These are phyloP conservation scores for Andrena haemorrhoa DNA, from an alignment of 2,888 invertebrate genomes.

Conservation along the genomic window DNA sequence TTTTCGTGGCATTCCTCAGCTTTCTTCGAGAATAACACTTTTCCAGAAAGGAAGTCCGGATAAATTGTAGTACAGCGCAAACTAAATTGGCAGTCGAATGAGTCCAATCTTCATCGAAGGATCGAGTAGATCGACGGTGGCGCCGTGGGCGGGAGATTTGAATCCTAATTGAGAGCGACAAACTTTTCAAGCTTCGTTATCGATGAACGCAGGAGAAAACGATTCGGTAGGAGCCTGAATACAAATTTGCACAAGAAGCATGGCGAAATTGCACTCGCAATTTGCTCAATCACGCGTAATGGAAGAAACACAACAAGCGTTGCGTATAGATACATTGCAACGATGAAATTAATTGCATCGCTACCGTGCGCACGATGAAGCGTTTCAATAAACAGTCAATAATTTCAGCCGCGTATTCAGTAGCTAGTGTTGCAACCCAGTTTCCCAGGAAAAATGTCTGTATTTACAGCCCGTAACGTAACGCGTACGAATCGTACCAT, in stretches of 20 bases:
- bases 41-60: not conserved
- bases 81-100: too few species aligned
- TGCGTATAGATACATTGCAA: constrained; percentile 1
- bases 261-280: not conserved
- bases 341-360: constrained; percentile 34
- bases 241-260: not conserved
- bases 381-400: constrained; percentile 42
- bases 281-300: not conserved
- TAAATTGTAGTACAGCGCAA: not conserved
- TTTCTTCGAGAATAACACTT: not conserved
- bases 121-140: not conserved
- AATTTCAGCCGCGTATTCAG: constrained; percentile 41
- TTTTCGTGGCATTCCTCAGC: not conserved
- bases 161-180: not conserved
- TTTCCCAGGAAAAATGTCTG: constrained; percentile 14
- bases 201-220: not conserved
- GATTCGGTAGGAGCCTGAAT: not conserved
- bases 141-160: not conserved
- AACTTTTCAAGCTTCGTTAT: not conserved
- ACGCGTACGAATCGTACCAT: constrained; percentile 13
- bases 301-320: constrained; percentile 7
- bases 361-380: constrained; percentile 19
- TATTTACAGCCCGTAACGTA: constrained; percentile 5
- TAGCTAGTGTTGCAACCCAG: constrained; percentile 42
- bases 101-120: not conserved